phyloP scores from a whole-genome alignment of 2,113 vertebrate species.

The Clarias gariepinus region DNA sequence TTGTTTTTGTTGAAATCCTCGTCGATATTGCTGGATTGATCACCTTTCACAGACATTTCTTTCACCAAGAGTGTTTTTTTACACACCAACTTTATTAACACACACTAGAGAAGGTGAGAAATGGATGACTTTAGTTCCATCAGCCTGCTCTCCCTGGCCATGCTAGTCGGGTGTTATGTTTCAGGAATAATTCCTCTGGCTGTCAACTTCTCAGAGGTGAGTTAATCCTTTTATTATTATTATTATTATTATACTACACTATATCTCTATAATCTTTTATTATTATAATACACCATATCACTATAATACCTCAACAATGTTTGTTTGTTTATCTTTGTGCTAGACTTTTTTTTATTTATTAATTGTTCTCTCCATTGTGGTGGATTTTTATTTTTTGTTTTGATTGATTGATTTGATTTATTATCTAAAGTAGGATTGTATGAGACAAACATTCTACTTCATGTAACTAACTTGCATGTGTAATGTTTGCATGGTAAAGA shows the following conservation, averaged over 20 bases:
- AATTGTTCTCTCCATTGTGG: not conserved
- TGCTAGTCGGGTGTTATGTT: slow-evolving; percentile 96
- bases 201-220: slow-evolving; percentile 98
- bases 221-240: slow-evolving; percentile 43
- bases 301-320: not conserved
- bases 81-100: too few species aligned
- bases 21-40: not conserved
- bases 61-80: too few species aligned
- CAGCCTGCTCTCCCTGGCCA: slow-evolving; percentile 90
- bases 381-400: not conserved
- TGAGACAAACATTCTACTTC: not conserved
- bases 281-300: not conserved
- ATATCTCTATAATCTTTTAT: too few species aligned
- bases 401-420: too few species aligned
- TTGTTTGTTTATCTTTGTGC: too few species aligned
- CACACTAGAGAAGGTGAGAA: slow-evolving; percentile 8
- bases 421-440: not conserved
- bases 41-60: not conserved
- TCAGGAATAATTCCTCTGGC: slow-evolving; percentile 94
- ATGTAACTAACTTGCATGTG: too few species aligned
- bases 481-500: not conserved
- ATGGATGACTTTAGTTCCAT: slow-evolving; percentile 97
- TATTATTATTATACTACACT: too few species aligned
- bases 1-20: not conserved
- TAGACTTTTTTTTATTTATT: not conserved